A percentile compares a stretch with the other conserved stretches of the same genome.
Evolutionary conservation across 2,113 vertebrate genomes (phyloP).

Genomic region (Psammodynastes pulverulentus): DNA sequence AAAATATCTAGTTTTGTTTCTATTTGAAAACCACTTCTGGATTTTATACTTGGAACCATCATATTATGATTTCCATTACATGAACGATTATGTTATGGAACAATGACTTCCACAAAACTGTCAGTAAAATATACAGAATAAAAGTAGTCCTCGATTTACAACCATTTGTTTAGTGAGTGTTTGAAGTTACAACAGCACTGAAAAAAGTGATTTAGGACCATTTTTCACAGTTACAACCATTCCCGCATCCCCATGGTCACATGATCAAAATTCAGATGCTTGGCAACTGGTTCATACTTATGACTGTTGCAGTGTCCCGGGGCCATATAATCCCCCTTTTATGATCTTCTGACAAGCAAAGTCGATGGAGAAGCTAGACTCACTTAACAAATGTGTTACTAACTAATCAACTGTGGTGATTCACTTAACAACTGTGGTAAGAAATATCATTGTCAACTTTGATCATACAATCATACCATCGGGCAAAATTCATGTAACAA

Average conservation of each 20-base stretch:
- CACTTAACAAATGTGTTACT: background rate
- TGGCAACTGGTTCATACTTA: background rate
- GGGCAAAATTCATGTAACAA: background rate
- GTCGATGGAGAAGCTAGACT: background rate
- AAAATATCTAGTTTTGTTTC: no score
- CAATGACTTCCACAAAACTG: background rate
- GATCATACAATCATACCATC: no score
- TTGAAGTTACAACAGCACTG: background rate
- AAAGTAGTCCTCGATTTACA: background rate
- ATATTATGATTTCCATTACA: no score
- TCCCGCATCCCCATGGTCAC: no score
- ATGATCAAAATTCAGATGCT: background rate
- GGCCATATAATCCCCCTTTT: background rate
- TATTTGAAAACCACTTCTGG: no score
- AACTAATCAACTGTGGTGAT: background rate
- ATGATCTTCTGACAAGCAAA: background rate
- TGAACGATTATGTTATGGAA: no score
- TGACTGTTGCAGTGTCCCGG: background rate
- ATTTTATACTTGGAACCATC: no score
- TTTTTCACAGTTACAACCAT: background rate
- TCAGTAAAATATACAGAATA: background rate
- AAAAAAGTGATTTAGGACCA: background rate
- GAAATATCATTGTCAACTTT: background rate
- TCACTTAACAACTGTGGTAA: background rate
- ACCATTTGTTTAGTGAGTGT: background rate